Evolutionary conservation across 2,797 vertebrate genomes (phyloP), one percentile per base, ranked within the genome.

Genomic region (Sebastes hopkinsi): DNA sequence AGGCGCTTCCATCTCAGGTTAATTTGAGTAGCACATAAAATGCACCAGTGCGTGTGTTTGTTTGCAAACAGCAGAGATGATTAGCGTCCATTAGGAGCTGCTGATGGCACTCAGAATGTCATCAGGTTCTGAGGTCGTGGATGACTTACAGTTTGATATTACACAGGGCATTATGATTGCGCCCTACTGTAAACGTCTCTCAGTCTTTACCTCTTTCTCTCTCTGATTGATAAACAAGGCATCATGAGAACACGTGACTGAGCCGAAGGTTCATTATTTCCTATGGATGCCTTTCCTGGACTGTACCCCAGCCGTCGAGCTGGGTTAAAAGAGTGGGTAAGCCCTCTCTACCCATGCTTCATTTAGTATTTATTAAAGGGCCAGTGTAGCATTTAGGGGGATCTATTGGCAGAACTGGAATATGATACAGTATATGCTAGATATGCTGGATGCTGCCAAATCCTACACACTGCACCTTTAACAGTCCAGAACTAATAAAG

Each of bases 61-160:
- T 77, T 75, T 81, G 46, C 30, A 72, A 52, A 46, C 56, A 29
- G 61, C 56, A 29, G 61, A n/a, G 58, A 25, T 23, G 30, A 56
- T 77, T 29, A 71, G 61, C 67, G 29, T 64, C 58, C 70, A 79
- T 79, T 52, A 79, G 56, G 22, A 8, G 8, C 62, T 10, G 23
- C 54, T 70, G 27, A 75, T 58, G n/a, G 34, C 58, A 32, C 54
- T 84, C 61, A 56, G 70, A 76, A 88, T 86, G 82, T 77, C 84
- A 88, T 42, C 8, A n/a, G 83, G 74, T 52, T 75, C 36, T 32
- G 38, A 30, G 88, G 86, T 88, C 65, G 77, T 2, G 1, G 50
- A 76, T 87, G 82, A 88, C 87, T 90, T 72, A 85, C 56, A 81
- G 62, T 64, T 70, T 85, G 83, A 79, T 83, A 85, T 88, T 87